A percentile compares a stretch with the other conserved stretches of the same genome.
Evolutionary conservation across 2,113 vertebrate genomes (phyloP).

Genomic region (Carassius auratus): DNA sequence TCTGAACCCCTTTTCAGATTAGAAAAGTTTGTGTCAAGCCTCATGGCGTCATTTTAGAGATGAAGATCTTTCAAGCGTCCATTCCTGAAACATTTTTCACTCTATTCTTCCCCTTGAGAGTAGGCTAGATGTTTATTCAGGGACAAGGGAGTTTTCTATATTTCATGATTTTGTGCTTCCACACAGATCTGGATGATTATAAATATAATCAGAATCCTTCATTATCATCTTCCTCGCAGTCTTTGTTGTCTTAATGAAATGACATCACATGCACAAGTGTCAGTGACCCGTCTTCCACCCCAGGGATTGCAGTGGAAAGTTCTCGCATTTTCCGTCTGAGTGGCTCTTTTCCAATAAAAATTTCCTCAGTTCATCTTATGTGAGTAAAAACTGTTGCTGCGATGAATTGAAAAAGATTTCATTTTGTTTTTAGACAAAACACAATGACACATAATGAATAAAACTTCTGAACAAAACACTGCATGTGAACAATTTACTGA

Average conservation of each 20-base stretch:
- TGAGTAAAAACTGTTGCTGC: not conserved
- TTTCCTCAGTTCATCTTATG: not conserved
- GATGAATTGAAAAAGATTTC: not conserved
- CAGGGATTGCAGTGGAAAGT: constrained; percentile 28
- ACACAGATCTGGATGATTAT: not conserved
- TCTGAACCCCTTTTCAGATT: not conserved
- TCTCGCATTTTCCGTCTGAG: not conserved
- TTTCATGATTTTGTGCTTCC: not conserved
- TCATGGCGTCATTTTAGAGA: constrained; percentile 23
- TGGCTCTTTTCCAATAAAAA: constrained; percentile 21
- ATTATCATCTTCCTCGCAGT: not conserved
- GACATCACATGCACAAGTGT: not conserved
- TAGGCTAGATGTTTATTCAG: not conserved
- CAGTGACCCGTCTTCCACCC: not conserved
- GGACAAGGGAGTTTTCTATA: not conserved
- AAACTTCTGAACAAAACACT: not conserved
- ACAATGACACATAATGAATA: not conserved
- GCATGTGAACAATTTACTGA: not conserved
- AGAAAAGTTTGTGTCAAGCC: not conserved
- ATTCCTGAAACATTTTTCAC: not conserved
- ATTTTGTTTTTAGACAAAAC: not conserved
- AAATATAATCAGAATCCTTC: not conserved
- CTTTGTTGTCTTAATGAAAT: constrained; percentile 37
- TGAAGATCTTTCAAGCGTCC: constrained; percentile 46
- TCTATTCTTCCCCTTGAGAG: not conserved